Evolutionary conservation across 2,797 vertebrate genomes (phyloP).

Genomic region (Pantherophis alleghaniensis): DNA sequence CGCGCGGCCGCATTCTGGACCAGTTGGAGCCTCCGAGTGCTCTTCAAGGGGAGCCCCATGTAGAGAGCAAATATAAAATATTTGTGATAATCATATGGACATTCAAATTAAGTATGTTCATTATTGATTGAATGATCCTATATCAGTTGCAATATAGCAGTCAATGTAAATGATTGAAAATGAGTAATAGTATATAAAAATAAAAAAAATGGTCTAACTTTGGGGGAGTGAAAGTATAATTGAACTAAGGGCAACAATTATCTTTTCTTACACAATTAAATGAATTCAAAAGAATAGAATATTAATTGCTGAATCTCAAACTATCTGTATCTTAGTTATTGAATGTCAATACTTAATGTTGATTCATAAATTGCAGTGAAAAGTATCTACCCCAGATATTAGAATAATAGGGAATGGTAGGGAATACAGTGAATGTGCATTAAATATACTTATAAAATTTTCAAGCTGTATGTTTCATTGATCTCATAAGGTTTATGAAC

Average conservation of each 20-base stretch:
- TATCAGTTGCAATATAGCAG: constrained; percentile 2
- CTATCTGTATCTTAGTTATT: neutral
- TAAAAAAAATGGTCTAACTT: neutral
- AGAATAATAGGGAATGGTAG: neutral
- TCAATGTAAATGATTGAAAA: constrained; percentile 27
- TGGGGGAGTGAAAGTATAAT: neutral
- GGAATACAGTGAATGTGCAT: neutral
- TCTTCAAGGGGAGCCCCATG: too few relatives aligned
- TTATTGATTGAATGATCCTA: constrained; percentile 20
- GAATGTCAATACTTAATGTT: neutral
- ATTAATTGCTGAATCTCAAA: neutral
- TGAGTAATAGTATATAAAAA: constrained; percentile 16
- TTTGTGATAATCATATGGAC: neutral
- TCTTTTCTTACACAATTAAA: constrained; percentile 13
- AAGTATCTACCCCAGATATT: neutral
- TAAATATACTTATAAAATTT: neutral
- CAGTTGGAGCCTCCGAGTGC: too few relatives aligned
- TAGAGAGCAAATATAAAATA: too few relatives aligned
- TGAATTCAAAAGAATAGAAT: neutral
- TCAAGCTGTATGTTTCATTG: neutral
- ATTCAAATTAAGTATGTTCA: neutral
- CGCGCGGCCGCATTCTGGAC: too few relatives aligned
- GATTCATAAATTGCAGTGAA: neutral
- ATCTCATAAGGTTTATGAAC: neutral
- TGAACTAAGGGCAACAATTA: neutral